phyloP scores from a whole-genome alignment of 2,888 invertebrate species.

The Platycheirus rosarum region DNA sequence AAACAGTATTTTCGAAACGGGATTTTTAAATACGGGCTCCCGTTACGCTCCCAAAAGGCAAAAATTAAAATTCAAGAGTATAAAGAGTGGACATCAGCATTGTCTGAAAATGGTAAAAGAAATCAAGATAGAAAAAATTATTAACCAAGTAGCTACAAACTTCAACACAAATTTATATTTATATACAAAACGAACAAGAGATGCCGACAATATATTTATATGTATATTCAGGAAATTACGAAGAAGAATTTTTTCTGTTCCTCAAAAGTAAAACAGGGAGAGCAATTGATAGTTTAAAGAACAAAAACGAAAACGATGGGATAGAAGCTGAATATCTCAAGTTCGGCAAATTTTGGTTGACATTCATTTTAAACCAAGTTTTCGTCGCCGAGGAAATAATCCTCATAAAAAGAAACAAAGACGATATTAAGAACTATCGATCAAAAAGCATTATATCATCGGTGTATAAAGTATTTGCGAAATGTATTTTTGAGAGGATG shows the following conservation, averaged over 20 bases:
- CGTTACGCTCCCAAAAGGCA: too few relatives aligned
- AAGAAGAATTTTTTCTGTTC: conserved; percentile 9
- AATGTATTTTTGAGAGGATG: neutral
- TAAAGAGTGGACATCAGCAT: conserved; percentile 6
- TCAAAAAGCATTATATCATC: neutral
- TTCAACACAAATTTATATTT: neutral
- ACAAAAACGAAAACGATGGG: conserved; percentile 11
- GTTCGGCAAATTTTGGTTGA: conserved; percentile 8
- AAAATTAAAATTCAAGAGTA: too few relatives aligned
- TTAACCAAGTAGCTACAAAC: neutral
- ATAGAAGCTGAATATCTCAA: conserved; percentile 9
- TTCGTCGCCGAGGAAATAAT: neutral
- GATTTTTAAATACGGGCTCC: too few relatives aligned
- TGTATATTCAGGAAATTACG: neutral
- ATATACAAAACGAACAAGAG: neutral
- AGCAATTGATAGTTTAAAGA: neutral
- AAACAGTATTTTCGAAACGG: too few relatives aligned
- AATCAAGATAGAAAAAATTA: neutral
- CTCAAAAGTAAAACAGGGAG: neutral
- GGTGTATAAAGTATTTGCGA: conserved; percentile 8
- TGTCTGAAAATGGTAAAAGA: neutral
- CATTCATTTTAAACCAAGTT: neutral
- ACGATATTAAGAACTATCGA: conserved; percentile 2
- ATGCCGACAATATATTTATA: neutral
- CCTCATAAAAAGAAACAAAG: neutral